phyloP scores from a whole-genome alignment of 2,113 vertebrate genomes.

The Thomomys bottae region DNA sequence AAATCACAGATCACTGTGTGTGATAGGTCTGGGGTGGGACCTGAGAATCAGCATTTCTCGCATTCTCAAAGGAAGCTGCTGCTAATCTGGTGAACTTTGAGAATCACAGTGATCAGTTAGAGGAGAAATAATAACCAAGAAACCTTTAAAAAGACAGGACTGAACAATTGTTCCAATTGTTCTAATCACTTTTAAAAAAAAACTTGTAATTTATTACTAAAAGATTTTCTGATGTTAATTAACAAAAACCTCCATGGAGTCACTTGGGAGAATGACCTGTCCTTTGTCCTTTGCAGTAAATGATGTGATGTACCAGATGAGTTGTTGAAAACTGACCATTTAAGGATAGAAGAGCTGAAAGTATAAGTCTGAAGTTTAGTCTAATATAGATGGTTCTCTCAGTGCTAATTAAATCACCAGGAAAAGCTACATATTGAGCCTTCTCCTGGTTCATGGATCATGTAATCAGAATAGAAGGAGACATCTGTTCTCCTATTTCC shows the following conservation, averaged over 20 bases:
- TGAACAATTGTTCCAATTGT: too few relatives aligned
- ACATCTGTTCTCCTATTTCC: conserved; percentile 52
- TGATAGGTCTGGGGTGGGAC: neutral
- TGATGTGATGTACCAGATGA: neutral
- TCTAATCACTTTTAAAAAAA: neutral
- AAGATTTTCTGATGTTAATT: conserved; percentile 53
- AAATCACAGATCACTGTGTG: neutral
- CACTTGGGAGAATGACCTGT: neutral
- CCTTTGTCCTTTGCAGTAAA: conserved; percentile 35
- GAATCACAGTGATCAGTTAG: too few relatives aligned
- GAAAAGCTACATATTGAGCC: conserved; percentile 15
- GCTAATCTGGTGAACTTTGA: neutral
- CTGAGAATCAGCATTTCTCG: neutral
- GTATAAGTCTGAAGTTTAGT: neutral
- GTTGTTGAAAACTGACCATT: neutral
- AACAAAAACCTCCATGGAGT: conserved; percentile 12
- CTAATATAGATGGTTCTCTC: conserved; percentile 38
- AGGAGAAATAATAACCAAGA: too few relatives aligned
- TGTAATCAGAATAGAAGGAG: conserved; percentile 52
- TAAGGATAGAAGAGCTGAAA: conserved; percentile 2
- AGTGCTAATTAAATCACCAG: conserved; percentile 36
- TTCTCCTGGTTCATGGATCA: conserved; percentile 38
- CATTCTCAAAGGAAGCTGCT: neutral
- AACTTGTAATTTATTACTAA: neutral
- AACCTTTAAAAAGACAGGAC: too few relatives aligned